These are phyloP conservation scores for Leucopsar rothschildi DNA, from an alignment of 2,113 vertebrate species.

Conservation along the genomic window DNA sequence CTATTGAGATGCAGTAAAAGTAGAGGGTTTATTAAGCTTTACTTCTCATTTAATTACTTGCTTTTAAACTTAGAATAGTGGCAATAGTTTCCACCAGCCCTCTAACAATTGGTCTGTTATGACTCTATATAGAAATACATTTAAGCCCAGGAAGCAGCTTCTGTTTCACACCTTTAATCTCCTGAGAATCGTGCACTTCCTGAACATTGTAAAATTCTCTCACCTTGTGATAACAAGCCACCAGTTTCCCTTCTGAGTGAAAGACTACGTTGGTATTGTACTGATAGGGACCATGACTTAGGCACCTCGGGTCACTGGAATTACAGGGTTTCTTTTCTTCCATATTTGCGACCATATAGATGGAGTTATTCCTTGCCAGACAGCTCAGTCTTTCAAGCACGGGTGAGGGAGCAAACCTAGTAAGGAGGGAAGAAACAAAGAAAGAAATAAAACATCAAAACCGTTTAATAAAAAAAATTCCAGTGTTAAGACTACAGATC, in stretches of 20 bases:
- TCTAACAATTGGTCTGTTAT: background rate
- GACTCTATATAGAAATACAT: background rate
- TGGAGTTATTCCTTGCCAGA: conserved; percentile 68
- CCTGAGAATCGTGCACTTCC: background rate
- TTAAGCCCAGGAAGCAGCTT: background rate
- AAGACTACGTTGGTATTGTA: conserved; percentile 63
- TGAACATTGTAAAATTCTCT: background rate
- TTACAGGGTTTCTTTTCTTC: conserved; percentile 45
- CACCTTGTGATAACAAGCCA: conserved; percentile 60
- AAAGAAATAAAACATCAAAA: background rate
- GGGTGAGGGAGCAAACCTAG: conserved; percentile 23
- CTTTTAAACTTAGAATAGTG: background rate
- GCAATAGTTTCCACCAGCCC: background rate
- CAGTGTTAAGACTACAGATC: background rate
- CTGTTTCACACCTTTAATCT: background rate
- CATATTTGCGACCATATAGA: conserved; percentile 82
- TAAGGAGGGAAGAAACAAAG: background rate
- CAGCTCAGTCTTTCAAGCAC: conserved; percentile 75
- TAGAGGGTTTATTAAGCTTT: background rate
- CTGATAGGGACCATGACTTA: conserved; percentile 24
- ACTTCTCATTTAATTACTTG: background rate
- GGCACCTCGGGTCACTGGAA: conserved; percentile 10
- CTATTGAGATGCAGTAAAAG: background rate
- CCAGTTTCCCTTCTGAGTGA: conserved; percentile 51
- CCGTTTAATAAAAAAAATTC: background rate